A percentile compares a stretch with the other conserved stretches of the same genome.
Evolutionary conservation across 23 tunicate genomes (phyloP).

Genomic region (Ascidia mentula): DNA sequence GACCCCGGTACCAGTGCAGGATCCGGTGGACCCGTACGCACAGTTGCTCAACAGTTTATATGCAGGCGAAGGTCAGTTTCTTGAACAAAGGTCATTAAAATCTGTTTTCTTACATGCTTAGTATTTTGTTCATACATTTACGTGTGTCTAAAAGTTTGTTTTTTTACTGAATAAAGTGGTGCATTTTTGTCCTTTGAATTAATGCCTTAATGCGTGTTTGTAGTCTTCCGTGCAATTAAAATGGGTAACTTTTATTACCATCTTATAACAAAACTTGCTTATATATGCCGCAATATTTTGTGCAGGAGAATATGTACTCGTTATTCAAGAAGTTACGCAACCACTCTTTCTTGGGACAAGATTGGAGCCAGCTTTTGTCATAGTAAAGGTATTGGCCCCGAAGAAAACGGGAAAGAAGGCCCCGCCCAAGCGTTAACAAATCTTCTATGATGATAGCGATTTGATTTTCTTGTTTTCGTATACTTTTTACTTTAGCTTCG

Average conservation of each 20-base stretch:
- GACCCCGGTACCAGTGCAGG: not conserved
- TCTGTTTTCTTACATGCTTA: not conserved
- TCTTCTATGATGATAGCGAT: too few relatives aligned
- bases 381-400: constrained; percentile 48
- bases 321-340: constrained; percentile 68
- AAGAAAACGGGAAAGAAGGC: constrained; percentile 30
- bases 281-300: not conserved
- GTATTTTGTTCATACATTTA: not conserved
- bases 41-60: constrained; percentile 6
- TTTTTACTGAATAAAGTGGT: too few relatives aligned
- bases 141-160: not conserved
- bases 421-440: constrained; percentile 13
- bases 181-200: too few relatives aligned
- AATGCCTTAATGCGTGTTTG: too few relatives aligned
- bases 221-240: not conserved
- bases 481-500: too few relatives aligned
- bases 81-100: not conserved
- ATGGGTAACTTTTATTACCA: not conserved
- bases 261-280: not conserved
- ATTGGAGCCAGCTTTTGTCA: constrained; percentile 54
- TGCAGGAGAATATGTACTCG: constrained; percentile 61
- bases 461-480: too few relatives aligned
- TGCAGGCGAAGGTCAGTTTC: constrained; percentile 29
- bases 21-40: not conserved
- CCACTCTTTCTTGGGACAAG: constrained; percentile 42